phyloP scores from a whole-genome alignment of 2,113 vertebrate species.

The Dendrocopos noguchii region DNA sequence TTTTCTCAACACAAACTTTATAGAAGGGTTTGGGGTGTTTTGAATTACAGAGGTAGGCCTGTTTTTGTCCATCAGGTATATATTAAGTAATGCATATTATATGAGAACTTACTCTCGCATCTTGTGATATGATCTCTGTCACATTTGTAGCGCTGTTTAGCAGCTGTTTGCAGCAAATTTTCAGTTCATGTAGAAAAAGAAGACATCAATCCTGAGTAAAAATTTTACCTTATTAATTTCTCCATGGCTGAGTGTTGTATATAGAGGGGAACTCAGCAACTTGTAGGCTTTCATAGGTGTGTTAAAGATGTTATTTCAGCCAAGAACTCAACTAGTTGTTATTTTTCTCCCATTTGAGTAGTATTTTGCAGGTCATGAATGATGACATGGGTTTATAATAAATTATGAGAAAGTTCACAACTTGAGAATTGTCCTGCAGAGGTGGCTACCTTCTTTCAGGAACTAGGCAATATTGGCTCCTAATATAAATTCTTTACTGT shows the following conservation, averaged over 20 bases:
- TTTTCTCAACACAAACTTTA: slow-evolving; percentile 35
- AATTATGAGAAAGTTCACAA: neutral
- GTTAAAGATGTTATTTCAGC: neutral
- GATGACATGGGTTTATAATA: neutral
- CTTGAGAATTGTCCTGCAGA: neutral
- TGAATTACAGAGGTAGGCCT: neutral
- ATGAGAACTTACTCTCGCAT: neutral
- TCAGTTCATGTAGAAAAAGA: neutral
- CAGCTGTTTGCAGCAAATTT: neutral
- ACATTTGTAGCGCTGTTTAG: neutral
- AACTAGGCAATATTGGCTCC: neutral
- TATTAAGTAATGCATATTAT: neutral
- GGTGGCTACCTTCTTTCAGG: neutral
- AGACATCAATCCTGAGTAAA: neutral
- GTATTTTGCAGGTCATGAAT: neutral
- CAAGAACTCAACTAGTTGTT: neutral
- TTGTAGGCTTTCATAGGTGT: neutral
- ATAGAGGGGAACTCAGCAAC: neutral
- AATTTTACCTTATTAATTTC: neutral
- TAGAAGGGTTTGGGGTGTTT: neutral
- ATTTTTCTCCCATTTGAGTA: neutral
- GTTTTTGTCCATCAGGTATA: neutral
- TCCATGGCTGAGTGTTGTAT: neutral
- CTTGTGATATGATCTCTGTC: neutral
- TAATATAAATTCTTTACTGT: neutral